Evolutionary conservation across 2,888 invertebrate species (phyloP).

Genomic region (Meteorus cinctellus): DNA sequence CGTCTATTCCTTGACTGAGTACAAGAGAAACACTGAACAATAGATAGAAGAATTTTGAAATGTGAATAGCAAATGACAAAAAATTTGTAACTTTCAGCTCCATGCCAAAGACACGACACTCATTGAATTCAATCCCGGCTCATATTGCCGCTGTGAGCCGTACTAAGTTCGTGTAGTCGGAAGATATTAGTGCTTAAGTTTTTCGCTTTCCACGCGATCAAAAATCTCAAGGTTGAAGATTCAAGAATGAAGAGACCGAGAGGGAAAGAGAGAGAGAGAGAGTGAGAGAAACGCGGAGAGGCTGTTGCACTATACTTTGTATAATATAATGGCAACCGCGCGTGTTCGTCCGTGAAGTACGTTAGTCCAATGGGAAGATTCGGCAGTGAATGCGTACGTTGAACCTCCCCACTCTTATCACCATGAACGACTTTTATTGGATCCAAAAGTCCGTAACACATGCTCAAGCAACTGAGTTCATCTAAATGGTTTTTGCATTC

Average conservation of each 20-base stretch:
- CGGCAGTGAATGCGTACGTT: slow-evolving; percentile 27
- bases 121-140: neutral
- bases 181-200: slow-evolving; percentile 45
- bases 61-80: neutral
- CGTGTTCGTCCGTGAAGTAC: slow-evolving; percentile 29
- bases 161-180: slow-evolving; percentile 25
- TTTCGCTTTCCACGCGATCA: slow-evolving; percentile 45
- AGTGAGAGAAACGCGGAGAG: slow-evolving; percentile 20
- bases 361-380: slow-evolving; percentile 27
- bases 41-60: neutral
- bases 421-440: slow-evolving; percentile 2
- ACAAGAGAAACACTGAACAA: neutral
- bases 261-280: no score
- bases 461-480: neutral
- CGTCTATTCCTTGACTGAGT: neutral
- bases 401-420: slow-evolving; percentile 1
- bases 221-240: slow-evolving; percentile 38
- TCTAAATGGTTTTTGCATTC: neutral
- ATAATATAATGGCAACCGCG: slow-evolving; percentile 18
- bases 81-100: slow-evolving; percentile 51
- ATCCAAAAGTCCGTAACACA: slow-evolving; percentile 7
- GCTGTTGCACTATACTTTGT: slow-evolving; percentile 38
- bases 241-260: slow-evolving; percentile 22
- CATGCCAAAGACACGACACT: slow-evolving; percentile 57
- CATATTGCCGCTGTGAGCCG: slow-evolving; percentile 1